phyloP scores from a whole-genome alignment of 2,797 vertebrate genomes.

The Peromyscus attwateri region DNA sequence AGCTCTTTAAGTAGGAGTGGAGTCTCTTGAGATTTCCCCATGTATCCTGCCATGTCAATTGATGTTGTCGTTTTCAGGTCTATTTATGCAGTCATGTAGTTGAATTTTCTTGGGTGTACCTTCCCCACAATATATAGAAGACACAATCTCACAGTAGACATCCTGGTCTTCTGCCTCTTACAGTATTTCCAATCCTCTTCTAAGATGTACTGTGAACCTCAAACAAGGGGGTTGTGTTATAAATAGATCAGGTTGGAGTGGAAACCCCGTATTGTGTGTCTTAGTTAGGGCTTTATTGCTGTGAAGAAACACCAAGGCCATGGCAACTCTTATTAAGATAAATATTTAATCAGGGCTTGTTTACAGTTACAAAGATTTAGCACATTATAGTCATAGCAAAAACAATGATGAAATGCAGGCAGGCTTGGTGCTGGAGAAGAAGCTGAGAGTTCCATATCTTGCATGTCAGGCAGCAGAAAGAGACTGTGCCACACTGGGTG shows the following conservation, averaged over 20 bases:
- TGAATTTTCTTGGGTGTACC: too few species aligned
- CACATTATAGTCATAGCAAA: neutral
- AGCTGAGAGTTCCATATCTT: neutral
- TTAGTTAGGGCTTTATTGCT: neutral
- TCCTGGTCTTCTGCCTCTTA: neutral
- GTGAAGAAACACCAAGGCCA: neutral
- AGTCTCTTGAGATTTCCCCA: neutral
- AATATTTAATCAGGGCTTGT: neutral
- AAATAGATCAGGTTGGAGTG: neutral
- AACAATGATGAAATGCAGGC: neutral
- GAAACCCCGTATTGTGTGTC: neutral
- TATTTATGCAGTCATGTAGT: too few species aligned
- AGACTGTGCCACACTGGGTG: neutral
- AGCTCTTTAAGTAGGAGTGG: too few species aligned
- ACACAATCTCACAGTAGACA: too few species aligned
- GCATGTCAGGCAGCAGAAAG: neutral
- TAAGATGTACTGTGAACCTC: neutral
- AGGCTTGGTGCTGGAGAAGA: neutral
- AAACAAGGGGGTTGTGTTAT: neutral
- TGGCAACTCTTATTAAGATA: neutral
- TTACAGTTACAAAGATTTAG: neutral
- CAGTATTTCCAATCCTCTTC: neutral
- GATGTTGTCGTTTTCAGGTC: too few species aligned
- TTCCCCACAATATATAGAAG: too few species aligned
- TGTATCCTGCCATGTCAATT: too few species aligned